Evolutionary conservation across 1,140 invertebrate genomes (phyloP).

Genomic region (Gyrodactylus bullatarudis): DNA sequence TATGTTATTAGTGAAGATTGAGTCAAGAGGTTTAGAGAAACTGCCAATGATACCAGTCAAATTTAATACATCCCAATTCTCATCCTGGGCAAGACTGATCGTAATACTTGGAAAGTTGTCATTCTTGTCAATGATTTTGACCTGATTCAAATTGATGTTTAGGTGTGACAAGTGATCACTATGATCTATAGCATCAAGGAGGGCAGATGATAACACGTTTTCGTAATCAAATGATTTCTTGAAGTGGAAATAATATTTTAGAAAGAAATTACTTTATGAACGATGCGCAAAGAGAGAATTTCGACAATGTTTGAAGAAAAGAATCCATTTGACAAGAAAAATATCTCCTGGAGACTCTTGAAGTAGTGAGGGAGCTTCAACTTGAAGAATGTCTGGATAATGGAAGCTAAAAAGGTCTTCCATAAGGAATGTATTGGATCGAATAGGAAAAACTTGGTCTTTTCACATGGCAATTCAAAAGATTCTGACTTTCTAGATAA

Average conservation of each 20-base stretch:
- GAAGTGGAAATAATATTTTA: too few relatives aligned
- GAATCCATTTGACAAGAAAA: background rate
- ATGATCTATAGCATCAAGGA: background rate
- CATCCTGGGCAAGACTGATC: too few relatives aligned
- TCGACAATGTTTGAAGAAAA: background rate
- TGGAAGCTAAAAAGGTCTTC: too few relatives aligned
- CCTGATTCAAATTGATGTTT: background rate
- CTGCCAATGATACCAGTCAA: background rate
- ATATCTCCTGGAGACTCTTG: background rate
- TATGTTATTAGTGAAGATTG: background rate
- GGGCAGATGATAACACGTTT: background rate
- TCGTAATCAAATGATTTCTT: background rate
- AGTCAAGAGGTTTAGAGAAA: background rate
- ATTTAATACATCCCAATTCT: background rate
- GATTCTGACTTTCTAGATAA: too few relatives aligned
- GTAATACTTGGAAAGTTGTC: background rate
- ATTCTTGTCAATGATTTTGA: background rate
- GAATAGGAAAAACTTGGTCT: too few relatives aligned
- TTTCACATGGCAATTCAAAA: too few relatives aligned
- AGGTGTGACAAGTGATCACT: background rate
- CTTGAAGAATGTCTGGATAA: too few relatives aligned
- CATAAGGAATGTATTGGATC: too few relatives aligned
- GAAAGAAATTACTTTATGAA: too few relatives aligned
- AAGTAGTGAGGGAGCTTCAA: too few relatives aligned
- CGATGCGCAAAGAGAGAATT: background rate